Evolutionary conservation across 2,113 vertebrate species (phyloP).

Genomic region (Hemiscyllium ocellatum): DNA sequence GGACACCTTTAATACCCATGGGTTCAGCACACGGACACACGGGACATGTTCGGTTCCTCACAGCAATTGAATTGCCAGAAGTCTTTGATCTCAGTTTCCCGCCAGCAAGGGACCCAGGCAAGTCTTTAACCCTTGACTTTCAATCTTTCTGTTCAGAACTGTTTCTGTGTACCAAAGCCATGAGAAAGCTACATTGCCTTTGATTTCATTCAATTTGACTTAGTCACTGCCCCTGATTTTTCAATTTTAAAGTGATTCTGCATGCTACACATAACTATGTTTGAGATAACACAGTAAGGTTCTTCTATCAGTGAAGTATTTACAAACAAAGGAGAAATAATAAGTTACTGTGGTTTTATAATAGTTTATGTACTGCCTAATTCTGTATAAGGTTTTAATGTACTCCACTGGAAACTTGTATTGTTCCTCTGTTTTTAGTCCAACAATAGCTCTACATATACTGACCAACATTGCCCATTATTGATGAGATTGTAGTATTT

Average conservation of each 20-base stretch:
- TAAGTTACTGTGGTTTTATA: not conserved
- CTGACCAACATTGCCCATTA: not conserved
- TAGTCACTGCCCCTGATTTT: not conserved
- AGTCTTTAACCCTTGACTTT: not conserved
- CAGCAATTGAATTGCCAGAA: slow-evolving; percentile 83
- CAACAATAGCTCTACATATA: not conserved
- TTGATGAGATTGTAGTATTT: not conserved
- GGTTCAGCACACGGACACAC: slow-evolving; percentile 93
- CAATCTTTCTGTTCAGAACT: not conserved
- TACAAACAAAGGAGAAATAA: not conserved
- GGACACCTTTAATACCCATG: slow-evolving; percentile 64
- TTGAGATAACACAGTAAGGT: not conserved
- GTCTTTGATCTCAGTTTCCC: slow-evolving; percentile 76
- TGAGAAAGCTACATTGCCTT: not conserved
- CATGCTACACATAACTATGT: not conserved
- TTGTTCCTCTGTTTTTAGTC: not conserved
- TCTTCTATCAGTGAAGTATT: not conserved
- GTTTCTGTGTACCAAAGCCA: not conserved
- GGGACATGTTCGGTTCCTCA: slow-evolving; percentile 90
- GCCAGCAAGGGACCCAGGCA: slow-evolving; percentile 51
- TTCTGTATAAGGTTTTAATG: not conserved
- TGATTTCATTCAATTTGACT: not conserved
- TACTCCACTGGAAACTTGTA: not conserved
- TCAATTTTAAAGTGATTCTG: not conserved
- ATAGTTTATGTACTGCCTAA: not conserved